Conservation (phyloP, 2,797 vertebrate species). For the Onychomys leucogaster region DNA sequence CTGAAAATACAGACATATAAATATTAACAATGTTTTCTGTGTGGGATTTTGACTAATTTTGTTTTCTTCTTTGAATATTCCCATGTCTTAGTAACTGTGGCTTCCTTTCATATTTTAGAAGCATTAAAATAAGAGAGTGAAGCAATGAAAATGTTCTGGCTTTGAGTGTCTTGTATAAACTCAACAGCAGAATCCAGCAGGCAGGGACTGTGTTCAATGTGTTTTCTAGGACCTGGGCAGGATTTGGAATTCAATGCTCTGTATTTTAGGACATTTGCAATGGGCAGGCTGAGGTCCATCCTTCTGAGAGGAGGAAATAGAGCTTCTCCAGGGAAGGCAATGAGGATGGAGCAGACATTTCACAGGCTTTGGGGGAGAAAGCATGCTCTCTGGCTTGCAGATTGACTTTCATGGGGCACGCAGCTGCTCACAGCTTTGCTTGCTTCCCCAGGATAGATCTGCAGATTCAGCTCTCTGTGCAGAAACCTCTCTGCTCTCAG, state of each 20-base stretch:
- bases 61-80: slow-evolving; percentile 1
- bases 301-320: not conserved
- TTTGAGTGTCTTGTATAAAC: not conserved
- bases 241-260: not conserved
- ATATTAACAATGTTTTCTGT: not conserved
- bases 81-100: not conserved
- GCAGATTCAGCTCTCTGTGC: not conserved
- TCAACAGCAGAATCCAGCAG: not conserved
- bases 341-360: not conserved
- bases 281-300: too few relatives aligned
- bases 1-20: not conserved
- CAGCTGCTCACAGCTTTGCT: not conserved
- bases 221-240: not conserved
- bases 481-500: not conserved
- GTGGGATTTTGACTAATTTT: not conserved
- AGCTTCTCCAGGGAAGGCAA: not conserved
- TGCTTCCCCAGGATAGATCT: fast-evolving
- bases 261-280: not conserved
- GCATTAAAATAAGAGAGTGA: not conserved
- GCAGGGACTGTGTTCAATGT: not conserved
- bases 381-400: not conserved
- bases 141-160: not conserved
- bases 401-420: not conserved
- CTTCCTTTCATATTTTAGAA: not conserved
- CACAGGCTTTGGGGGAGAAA: not conserved